Percentiles rank a stretch among this genome's conserved stretches.
Evolutionary conservation across 2,797 vertebrate species (phyloP).

Genomic region (Otolemur crassicaudatus): DNA sequence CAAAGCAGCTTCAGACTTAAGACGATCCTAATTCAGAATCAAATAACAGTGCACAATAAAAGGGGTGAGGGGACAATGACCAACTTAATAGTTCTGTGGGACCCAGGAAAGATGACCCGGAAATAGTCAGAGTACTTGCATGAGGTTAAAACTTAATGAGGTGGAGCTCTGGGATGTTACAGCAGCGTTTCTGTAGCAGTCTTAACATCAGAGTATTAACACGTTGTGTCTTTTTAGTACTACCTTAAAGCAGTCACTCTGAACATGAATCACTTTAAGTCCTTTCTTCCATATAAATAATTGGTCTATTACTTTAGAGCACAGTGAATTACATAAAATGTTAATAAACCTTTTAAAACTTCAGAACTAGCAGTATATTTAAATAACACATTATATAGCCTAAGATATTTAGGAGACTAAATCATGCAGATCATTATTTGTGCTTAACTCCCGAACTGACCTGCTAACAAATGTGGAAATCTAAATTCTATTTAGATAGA

Average conservation of each 20-base stretch:
- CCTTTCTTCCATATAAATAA: slow-evolving; percentile 71
- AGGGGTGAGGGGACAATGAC: neutral
- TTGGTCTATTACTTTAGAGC: slow-evolving; percentile 70
- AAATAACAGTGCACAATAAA: neutral
- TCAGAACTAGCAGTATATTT: slow-evolving; percentile 54
- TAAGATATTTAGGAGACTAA: slow-evolving; percentile 53
- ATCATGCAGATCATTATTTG: slow-evolving; percentile 73
- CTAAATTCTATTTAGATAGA: slow-evolving; percentile 9
- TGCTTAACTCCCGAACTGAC: slow-evolving; percentile 67
- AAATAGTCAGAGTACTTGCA: neutral
- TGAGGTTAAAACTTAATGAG: neutral
- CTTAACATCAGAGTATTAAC: neutral
- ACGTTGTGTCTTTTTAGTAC: neutral
- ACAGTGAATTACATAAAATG: slow-evolving; percentile 74
- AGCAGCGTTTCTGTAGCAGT: neutral
- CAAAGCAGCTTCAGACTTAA: neutral
- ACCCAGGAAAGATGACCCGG: neutral
- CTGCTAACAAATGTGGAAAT: slow-evolving; percentile 28
- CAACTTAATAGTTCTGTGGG: neutral
- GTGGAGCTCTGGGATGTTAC: neutral
- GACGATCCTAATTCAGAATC: neutral
- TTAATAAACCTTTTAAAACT: slow-evolving; percentile 81
- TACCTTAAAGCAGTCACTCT: slow-evolving; percentile 18
- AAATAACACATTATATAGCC: slow-evolving; percentile 71
- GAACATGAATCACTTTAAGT: slow-evolving; percentile 66